Percentiles rank a stretch among this genome's conserved stretches.
phyloP scores from a whole-genome alignment of 2,888 invertebrate species.

The Odontomyia ornata region DNA sequence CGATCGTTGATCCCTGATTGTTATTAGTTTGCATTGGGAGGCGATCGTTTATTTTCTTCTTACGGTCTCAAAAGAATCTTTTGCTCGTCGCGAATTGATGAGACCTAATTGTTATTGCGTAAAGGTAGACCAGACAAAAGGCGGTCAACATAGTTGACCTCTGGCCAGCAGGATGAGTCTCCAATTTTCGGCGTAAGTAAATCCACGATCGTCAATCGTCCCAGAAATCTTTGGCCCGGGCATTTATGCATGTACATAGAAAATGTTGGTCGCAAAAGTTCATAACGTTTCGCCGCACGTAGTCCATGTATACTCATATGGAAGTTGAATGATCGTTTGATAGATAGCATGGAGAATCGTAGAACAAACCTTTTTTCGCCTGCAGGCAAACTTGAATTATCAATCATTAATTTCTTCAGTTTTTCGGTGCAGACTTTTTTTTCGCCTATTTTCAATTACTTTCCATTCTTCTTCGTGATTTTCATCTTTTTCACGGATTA shows the following conservation, averaged over 20 bases:
- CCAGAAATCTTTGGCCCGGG: conserved; percentile 9
- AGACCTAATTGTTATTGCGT: conserved; percentile 4
- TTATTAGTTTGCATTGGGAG: not conserved
- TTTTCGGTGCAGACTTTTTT: not conserved
- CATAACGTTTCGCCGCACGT: not conserved
- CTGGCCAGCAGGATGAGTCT: conserved; percentile 15
- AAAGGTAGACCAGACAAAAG: not conserved
- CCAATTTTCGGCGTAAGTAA: not conserved
- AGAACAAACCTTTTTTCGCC: not conserved
- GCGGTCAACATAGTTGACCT: conserved; percentile 35
- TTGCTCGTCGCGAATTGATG: too few relatives aligned
- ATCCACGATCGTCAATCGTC: not conserved
- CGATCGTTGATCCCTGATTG: conserved; percentile 19
- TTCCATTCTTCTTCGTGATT: conserved; percentile 37
- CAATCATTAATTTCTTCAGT: conserved; percentile 34
- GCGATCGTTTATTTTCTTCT: not conserved
- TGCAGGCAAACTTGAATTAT: conserved; percentile 33
- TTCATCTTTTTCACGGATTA: conserved; percentile 33
- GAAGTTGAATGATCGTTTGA: conserved; percentile 40
- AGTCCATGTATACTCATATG: not conserved
- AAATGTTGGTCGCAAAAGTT: not conserved
- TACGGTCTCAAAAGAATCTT: not conserved
- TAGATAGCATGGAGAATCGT: conserved; percentile 20
- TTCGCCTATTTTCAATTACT: conserved; percentile 36
- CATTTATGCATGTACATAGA: not conserved